These are phyloP conservation scores for Piprites chloris DNA, from an alignment of 2,113 vertebrate species.

Conservation along the genomic window DNA sequence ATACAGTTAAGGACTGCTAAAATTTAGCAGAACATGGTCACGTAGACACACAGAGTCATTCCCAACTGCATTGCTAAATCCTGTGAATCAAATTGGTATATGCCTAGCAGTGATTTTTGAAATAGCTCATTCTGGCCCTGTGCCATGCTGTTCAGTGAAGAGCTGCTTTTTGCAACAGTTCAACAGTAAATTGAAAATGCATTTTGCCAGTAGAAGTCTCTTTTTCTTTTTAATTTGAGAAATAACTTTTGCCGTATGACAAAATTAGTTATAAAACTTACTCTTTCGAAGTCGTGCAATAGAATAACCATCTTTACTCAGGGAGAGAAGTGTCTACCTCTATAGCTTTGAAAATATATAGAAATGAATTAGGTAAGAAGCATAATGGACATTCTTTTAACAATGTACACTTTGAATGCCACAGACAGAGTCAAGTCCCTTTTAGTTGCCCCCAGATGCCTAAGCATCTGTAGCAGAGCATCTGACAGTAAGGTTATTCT, in stretches of 20 bases:
- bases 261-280: conserved; percentile 44
- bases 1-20: not conserved
- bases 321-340: not conserved
- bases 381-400: not conserved
- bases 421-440: not conserved
- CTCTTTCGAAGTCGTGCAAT: not conserved
- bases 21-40: not conserved
- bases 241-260: not conserved
- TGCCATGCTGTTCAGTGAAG: conserved; percentile 20
- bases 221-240: not conserved
- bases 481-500: not conserved
- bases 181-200: conserved; percentile 21
- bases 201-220: not conserved
- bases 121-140: not conserved
- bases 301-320: not conserved
- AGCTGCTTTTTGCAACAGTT: not conserved
- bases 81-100: conserved; percentile 4
- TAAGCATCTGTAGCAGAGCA: not conserved
- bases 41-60: not conserved
- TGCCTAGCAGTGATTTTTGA: conserved; percentile 4
- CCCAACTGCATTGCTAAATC: conserved; percentile 1
- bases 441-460: not conserved
- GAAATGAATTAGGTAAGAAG: not conserved
- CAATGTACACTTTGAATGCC: not conserved
- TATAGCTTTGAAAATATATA: conserved; percentile 11